Percentiles rank a stretch among this genome's conserved stretches.
Evolutionary conservation across 2,888 invertebrate genomes (phyloP).

Genomic region (Drosophila anceps): DNA sequence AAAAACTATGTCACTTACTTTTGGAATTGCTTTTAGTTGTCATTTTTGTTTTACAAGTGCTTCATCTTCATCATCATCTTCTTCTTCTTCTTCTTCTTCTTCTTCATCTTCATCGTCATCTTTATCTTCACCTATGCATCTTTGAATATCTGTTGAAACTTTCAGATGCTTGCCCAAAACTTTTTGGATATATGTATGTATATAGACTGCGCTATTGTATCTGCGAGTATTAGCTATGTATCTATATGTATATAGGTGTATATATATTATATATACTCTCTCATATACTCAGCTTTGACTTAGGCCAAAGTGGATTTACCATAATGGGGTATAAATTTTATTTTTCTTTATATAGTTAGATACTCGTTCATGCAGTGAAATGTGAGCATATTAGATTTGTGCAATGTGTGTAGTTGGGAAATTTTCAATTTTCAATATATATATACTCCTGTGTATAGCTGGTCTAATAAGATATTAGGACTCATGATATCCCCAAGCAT

Average conservation of each 20-base stretch:
- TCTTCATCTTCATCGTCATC: slow-evolving; percentile 63
- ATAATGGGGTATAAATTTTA: slow-evolving; percentile 17
- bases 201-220: slow-evolving; percentile 24
- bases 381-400: not conserved
- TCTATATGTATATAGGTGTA: not conserved
- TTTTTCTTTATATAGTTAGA: not conserved
- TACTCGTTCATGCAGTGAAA: slow-evolving; percentile 6
- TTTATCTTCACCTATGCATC: slow-evolving; percentile 16
- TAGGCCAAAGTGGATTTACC: slow-evolving; percentile 49
- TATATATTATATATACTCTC: slow-evolving; percentile 8
- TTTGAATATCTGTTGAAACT: slow-evolving; percentile 21
- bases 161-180: slow-evolving; percentile 29
- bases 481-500: too few relatives aligned
- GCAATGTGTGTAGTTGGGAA: not conserved
- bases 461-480: too few relatives aligned
- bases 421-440: not conserved
- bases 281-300: not conserved
- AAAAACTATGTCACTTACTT: slow-evolving; percentile 79
- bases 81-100: not conserved
- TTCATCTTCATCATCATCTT: slow-evolving; percentile 58
- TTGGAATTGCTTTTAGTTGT: slow-evolving; percentile 82
- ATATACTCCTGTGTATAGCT: not conserved
- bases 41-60: slow-evolving; percentile 78
- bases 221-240: slow-evolving; percentile 5
- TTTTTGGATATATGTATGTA: slow-evolving; percentile 7